Percentiles rank a stretch among this genome's conserved stretches.
phyloP scores from a whole-genome alignment of 2,888 invertebrate genomes.

The Agonopterix heracliana region DNA sequence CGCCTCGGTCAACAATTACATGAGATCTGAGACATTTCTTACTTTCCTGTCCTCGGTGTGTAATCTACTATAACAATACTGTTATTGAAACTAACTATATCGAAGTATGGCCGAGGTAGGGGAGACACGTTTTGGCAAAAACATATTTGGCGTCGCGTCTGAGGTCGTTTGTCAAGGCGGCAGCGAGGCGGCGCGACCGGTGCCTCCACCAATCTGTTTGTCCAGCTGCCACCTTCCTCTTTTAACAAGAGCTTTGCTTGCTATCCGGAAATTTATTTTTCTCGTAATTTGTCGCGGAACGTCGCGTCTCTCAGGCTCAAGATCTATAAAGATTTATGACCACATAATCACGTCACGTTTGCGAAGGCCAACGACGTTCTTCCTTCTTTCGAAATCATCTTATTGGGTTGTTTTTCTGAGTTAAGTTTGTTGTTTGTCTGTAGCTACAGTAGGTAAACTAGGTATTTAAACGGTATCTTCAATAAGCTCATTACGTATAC shows the following conservation, averaged over 20 bases:
- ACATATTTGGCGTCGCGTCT: conserved; percentile 43
- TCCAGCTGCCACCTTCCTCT: conserved; percentile 64
- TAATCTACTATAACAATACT: not conserved
- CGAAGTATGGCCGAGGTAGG: conserved; percentile 19
- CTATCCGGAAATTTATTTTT: conserved; percentile 57
- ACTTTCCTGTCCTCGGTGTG: no score
- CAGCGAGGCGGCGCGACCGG: conserved; percentile 23
- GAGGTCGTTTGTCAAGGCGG: conserved; percentile 51
- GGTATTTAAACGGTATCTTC: no score
- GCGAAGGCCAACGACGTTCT: conserved; percentile 4
- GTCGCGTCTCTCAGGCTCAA: conserved; percentile 23
- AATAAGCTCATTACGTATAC: no score
- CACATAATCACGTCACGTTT: conserved; percentile 18
- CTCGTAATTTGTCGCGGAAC: conserved; percentile 43
- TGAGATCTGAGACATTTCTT: no score
- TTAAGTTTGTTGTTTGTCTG: no score
- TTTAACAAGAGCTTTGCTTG: conserved; percentile 65
- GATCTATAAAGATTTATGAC: conserved; percentile 33
- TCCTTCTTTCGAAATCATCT: conserved; percentile 11
- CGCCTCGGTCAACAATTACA: no score
- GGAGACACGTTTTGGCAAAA: conserved; percentile 32
- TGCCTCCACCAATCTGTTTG: conserved; percentile 59
- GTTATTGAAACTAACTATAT: conserved; percentile 17
- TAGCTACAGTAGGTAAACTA: no score
- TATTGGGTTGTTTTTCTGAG: conserved; percentile 9